Base-by-base conservation (phyloP, 2,888 invertebrate species). In the Fabriciana adippe region DNA sequence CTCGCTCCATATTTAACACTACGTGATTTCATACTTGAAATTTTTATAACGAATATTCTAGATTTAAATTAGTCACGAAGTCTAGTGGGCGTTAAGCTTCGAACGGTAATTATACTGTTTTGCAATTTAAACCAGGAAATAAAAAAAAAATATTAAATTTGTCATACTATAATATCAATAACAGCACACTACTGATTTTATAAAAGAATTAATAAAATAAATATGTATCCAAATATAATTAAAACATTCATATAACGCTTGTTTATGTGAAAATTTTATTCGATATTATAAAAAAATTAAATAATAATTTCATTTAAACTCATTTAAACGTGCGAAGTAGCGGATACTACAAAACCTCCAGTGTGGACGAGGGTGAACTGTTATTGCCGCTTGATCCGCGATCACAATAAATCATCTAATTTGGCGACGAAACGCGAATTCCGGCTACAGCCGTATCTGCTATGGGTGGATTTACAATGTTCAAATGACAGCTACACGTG, bases 371-470 rank as follows among this genome's bases (percentile, higher is more conserved):
- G 62, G 50, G 48, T 53, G 21, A 57, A 68, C 59, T 55, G 72
- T 74, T 74, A 79, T 80, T 79, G 74, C 76, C 70, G 79, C 78
- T 75, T 81, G 82, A 88, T 88, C 84, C 81, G 75, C 79, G 79
- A 86, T 86, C 86, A 89, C 86, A 90, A 91, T 92, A 91, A 92
- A 92, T 92, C 91, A 90, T 87, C 79, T 90, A 89, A 91, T 91
- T 90, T 89, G 84, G 88, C 86, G 87, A 83, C 84, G 83, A 83
- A 85, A 84, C 78, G 81, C 82, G 84, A 79, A 83, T 83, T 85
- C 83, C 79, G 80, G 75, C 75, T 78, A 72, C 76, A 75, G 74
- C 78, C 76, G 80, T 79, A 75, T 79, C 79, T 69, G 75, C 79
- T 69, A 75, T 78, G 83, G 81, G 81, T 84, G 83, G 87, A 84